A percentile compares a stretch with the other conserved stretches of the same genome.
phyloP scores from a whole-genome alignment of 2,113 vertebrate species.

The Nycticebus coucang region DNA sequence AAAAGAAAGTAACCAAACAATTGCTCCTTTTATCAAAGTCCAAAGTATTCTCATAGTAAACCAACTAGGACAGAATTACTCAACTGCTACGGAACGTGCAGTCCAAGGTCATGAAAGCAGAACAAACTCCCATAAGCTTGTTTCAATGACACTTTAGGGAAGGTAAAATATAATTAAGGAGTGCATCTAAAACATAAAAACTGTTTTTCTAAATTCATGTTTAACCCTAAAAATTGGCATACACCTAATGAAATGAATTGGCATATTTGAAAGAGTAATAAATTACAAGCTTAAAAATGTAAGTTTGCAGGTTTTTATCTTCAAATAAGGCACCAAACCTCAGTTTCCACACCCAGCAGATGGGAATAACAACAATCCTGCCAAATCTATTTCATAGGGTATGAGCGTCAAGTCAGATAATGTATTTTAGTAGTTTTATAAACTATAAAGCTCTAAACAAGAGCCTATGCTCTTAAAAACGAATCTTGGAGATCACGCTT shows the following conservation, averaged over 20 bases:
- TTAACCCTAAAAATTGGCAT: background rate
- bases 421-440: background rate
- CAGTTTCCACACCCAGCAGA: background rate
- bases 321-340: background rate
- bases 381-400: background rate
- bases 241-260: background rate
- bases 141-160: conserved; percentile 18
- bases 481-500: background rate
- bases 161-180: conserved; percentile 37
- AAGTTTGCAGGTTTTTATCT: background rate
- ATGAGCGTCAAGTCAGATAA: background rate
- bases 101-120: conserved; percentile 49
- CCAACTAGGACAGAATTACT: conserved; percentile 60
- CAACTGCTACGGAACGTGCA: conserved; percentile 45
- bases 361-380: background rate
- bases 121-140: background rate
- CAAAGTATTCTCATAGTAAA: conserved; percentile 57
- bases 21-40: conserved; percentile 58
- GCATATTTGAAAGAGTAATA: conserved; percentile 1
- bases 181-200: background rate
- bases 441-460: conserved; percentile 17
- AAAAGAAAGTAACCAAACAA: conserved; percentile 57
- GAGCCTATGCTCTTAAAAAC: background rate
- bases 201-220: conserved; percentile 2
- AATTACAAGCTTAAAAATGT: background rate